Conservation (phyloP, 2,797 vertebrate species). For the Falco naumanni region DNA sequence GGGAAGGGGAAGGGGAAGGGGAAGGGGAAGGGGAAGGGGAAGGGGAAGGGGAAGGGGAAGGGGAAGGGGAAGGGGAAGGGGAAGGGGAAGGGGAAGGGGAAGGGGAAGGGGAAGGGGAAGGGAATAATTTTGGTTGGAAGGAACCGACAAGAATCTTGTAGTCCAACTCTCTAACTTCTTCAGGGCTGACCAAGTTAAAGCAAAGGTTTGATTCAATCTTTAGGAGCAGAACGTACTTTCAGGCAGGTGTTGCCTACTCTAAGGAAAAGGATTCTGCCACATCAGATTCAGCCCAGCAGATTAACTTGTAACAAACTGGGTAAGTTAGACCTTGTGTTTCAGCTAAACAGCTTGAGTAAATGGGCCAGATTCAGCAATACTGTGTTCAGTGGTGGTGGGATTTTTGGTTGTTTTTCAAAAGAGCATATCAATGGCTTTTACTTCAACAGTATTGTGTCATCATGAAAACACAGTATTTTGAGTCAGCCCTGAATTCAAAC, state of each 20-base stretch:
- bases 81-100: no score
- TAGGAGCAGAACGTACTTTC: neutral
- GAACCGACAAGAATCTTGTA: neutral
- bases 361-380: neutral
- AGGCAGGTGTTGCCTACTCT: neutral
- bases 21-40: no score
- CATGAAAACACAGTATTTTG: neutral
- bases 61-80: no score
- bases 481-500: neutral
- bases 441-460: neutral
- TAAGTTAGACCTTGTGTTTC: neutral
- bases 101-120: no score
- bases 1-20: no score
- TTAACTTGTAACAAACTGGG: neutral
- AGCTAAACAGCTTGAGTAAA: neutral
- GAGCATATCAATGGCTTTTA: neutral
- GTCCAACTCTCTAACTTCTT: neutral
- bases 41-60: no score
- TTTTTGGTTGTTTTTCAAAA: neutral
- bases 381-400: accelerated
- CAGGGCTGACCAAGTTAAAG: neutral
- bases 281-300: neutral
- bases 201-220: neutral
- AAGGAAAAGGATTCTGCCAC: neutral
- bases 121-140: neutral